A percentile compares a stretch with the other conserved stretches of the same genome.
Conservation (phyloP, 2,113 vertebrate species). For the Polypterus bichir region DNA sequence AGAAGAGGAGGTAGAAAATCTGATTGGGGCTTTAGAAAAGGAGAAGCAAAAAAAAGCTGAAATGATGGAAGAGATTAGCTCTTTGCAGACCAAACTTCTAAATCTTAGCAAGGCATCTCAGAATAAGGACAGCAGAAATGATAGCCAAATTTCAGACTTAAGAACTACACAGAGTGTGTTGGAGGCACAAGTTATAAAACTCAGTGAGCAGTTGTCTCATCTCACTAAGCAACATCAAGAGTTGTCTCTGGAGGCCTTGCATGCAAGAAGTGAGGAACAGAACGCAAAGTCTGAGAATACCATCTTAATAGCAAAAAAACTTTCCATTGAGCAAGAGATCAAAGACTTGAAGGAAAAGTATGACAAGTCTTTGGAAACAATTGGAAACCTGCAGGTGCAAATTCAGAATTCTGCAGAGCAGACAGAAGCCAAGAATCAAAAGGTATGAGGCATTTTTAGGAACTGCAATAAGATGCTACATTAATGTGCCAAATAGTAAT, state of each 20-base stretch:
- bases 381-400: conserved; percentile 72
- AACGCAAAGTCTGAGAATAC: conserved; percentile 54
- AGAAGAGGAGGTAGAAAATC: conserved; percentile 38
- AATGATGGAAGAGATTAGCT: conserved; percentile 45
- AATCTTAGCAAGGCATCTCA: conserved; percentile 47
- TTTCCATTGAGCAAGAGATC: conserved; percentile 73
- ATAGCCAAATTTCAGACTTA: conserved; percentile 46
- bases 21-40: conserved; percentile 42
- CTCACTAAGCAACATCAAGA: conserved; percentile 51
- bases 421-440: conserved; percentile 86
- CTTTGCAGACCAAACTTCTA: conserved; percentile 58
- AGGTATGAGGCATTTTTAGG: conserved; percentile 49
- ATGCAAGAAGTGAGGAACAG: conserved; percentile 49
- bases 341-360: conserved; percentile 75
- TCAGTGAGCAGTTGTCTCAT: conserved; percentile 45
- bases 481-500: too few relatives aligned
- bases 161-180: conserved; percentile 51
- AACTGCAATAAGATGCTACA: too few relatives aligned
- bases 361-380: conserved; percentile 68
- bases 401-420: conserved; percentile 80
- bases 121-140: conserved; percentile 49
- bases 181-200: conserved; percentile 50
- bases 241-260: conserved; percentile 42
- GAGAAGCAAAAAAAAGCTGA: conserved; percentile 55
- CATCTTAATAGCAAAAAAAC: conserved; percentile 49